phyloP scores from a whole-genome alignment of 2,797 vertebrate species.

The Hoplostethus atlanticus region DNA sequence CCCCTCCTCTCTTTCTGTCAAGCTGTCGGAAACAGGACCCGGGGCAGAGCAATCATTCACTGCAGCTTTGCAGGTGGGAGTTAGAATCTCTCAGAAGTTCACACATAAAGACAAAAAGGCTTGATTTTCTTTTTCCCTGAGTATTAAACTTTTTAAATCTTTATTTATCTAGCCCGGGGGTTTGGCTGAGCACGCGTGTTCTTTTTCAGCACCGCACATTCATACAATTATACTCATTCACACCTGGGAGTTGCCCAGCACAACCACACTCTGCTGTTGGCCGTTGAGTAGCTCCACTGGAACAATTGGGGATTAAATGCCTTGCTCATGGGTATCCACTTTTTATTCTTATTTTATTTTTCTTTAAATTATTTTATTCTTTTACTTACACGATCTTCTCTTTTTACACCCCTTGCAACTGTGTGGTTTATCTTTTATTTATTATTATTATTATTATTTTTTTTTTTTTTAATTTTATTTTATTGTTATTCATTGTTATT shows the following conservation, averaged over 20 bases:
- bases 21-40: slow-evolving; percentile 66
- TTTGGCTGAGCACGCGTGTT: slow-evolving; percentile 33
- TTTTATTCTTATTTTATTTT: no score
- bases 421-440: no score
- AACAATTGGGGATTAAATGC: slow-evolving; percentile 34
- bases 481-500: no score
- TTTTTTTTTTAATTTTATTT: no score
- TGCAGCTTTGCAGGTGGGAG: slow-evolving; percentile 50
- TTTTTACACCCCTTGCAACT: no score
- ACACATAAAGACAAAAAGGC: slow-evolving; percentile 51
- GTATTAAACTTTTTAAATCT: slow-evolving; percentile 41
- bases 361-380: no score
- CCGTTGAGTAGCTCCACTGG: slow-evolving; percentile 30
- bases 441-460: no score
- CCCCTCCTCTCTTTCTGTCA: slow-evolving; percentile 56
- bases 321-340: slow-evolving; percentile 33
- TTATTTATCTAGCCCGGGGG: slow-evolving; percentile 26
- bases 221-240: slow-evolving; percentile 52
- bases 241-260: slow-evolving; percentile 63
- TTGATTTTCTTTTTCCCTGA: slow-evolving; percentile 16
- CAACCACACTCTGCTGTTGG: slow-evolving; percentile 35
- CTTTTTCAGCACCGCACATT: slow-evolving; percentile 52
- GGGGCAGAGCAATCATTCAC: slow-evolving; percentile 72
- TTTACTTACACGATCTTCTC: no score
- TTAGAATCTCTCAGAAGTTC: slow-evolving; percentile 62